Base-by-base conservation (phyloP, 2,888 invertebrate species). In the Chydorus sphaericus region DNA sequence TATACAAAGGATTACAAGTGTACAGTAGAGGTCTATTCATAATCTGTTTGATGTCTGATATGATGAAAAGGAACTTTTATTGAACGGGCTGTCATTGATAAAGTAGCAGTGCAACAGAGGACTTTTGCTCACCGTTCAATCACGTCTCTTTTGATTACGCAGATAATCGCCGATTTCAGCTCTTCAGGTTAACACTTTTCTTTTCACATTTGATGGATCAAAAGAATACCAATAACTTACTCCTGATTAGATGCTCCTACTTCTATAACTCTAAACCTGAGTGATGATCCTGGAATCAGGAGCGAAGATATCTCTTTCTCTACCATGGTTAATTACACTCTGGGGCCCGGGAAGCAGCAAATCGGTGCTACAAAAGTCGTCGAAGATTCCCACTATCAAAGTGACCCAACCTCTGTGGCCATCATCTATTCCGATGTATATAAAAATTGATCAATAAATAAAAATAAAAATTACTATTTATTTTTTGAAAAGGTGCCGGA, bases 51-150 rank as follows among this genome's bases (percentile, higher is more conserved):
- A 14, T 14, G 11, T 28, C n/a, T 29, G 4, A 36, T 48, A 50
- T 10, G n/a, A 48, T 57, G 11, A 36, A 8, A 18, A 62, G 62
- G 62, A 18, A 56, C 59, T 6, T 62, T 62, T 44, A 57, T 51
- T n/a, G 60, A 62, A 20, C 54, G 54, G 8, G 55, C 61, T 8
- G 30, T 11, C 10, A 37, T 59, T 2, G 59, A 50, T 23, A 50
- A 54, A 16, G 58, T 56, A 44, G 37, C 38, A 4, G 57, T 62
- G 10, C 60, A 62, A 37, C 59, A 59, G 29, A 55, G 60, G 31
- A 61, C 60, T 3, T 64, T 58, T 55, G 64, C 64, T 23, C 64
- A 64, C 56, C 56, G 62, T 4, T 57, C 50, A n/a, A 62, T 60
- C 39, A 60, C 59, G 10, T 57, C 57, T 18, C 56, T 62, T 8